Percentiles rank a stretch among this genome's conserved stretches.
phyloP scores from a whole-genome alignment of 2,888 invertebrate genomes.

The Gymnoscelis rufifasciata region DNA sequence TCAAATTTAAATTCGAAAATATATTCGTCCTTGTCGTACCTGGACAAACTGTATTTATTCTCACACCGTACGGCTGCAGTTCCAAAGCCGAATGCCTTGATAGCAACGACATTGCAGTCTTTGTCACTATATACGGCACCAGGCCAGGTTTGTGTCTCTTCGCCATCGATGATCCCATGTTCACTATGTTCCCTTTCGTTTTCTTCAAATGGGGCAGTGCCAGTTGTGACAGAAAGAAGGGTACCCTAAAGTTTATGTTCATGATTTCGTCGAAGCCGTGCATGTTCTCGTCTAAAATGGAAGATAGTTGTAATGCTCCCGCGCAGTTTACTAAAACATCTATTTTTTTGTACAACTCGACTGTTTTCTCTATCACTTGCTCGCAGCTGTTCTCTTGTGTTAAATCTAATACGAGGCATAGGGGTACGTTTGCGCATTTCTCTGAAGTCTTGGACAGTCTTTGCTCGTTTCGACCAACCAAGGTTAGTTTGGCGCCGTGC shows the following conservation, averaged over 20 bases:
- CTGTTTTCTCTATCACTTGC: conserved; percentile 38
- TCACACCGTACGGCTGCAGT: conserved; percentile 40
- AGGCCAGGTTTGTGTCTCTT: conserved; percentile 40
- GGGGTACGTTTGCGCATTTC: conserved; percentile 35
- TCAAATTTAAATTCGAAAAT: conserved; percentile 35
- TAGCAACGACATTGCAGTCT: conserved; percentile 42
- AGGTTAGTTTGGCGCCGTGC: conserved; percentile 39
- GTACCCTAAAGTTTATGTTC: conserved; percentile 48
- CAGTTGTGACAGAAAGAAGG: conserved; percentile 42
- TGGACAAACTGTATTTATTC: conserved; percentile 47
- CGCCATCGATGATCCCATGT: conserved; percentile 42
- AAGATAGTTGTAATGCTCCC: conserved; percentile 37
- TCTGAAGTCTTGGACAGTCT: conserved; percentile 37
- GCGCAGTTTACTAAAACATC: conserved; percentile 50
- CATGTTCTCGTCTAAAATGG: conserved; percentile 41
- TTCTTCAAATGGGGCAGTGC: conserved; percentile 44
- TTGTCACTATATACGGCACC: conserved; percentile 41
- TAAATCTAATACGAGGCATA: conserved; percentile 39
- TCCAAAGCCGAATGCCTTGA: conserved; percentile 44
- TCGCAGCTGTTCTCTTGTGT: conserved; percentile 41
- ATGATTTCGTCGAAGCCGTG: conserved; percentile 45
- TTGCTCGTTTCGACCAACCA: conserved; percentile 43
- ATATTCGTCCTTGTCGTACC: conserved; percentile 45
- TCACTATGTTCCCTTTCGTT: conserved; percentile 50
- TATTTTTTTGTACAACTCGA: conserved; percentile 42